Conservation (phyloP, 1,140 invertebrate species). For the Lucilia sericata region DNA sequence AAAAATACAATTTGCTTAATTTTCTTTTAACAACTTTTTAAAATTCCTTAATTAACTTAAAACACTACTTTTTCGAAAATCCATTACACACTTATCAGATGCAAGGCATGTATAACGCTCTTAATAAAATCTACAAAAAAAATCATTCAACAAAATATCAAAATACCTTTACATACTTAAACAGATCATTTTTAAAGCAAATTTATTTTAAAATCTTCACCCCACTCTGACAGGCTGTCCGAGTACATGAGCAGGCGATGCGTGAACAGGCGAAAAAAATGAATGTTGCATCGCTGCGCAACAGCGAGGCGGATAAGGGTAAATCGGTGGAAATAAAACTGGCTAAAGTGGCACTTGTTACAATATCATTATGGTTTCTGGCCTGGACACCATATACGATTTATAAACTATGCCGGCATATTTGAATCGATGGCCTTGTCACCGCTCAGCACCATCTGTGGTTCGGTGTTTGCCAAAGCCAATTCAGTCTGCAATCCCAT, state of each 20-base stretch:
- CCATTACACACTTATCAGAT: background rate
- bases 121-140: too few relatives aligned
- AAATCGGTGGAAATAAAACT: slow-evolving; percentile 74
- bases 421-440: slow-evolving; percentile 74
- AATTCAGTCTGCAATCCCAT: slow-evolving; percentile 79
- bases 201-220: background rate
- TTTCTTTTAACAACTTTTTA: background rate
- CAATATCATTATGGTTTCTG: slow-evolving; percentile 81
- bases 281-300: slow-evolving; percentile 77
- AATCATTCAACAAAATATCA: too few relatives aligned
- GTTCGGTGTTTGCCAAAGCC: slow-evolving; percentile 77
- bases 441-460: slow-evolving; percentile 76
- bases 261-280: slow-evolving; percentile 80
- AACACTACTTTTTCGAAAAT: background rate
- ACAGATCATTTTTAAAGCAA: background rate
- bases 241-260: slow-evolving; percentile 79
- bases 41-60: background rate
- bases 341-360: slow-evolving; percentile 79
- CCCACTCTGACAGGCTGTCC: slow-evolving; percentile 70
- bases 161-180: background rate
- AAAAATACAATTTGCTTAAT: too few relatives aligned
- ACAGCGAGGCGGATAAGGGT: slow-evolving; percentile 72
- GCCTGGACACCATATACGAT: slow-evolving; percentile 82
- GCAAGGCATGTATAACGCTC: background rate
- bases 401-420: slow-evolving; percentile 78